Evolutionary conservation across 2,888 invertebrate genomes (phyloP).

Genomic region (Synergus laeviventris): DNA sequence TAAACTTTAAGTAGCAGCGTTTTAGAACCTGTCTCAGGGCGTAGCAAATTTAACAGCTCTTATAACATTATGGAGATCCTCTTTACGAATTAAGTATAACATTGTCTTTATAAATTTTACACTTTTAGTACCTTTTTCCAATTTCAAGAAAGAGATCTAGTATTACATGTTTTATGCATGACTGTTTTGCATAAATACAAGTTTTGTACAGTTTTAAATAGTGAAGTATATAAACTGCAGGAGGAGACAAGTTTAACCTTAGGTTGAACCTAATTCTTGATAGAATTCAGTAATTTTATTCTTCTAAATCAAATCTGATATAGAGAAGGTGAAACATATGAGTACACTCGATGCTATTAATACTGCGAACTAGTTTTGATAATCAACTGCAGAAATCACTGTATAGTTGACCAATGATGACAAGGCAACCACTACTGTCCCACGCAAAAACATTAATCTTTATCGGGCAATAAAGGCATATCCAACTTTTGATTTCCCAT

Average conservation of each 20-base stretch:
- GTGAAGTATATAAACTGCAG: too few relatives aligned
- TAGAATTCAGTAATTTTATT: background rate
- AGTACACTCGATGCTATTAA: background rate
- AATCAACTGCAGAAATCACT: slow-evolving; percentile 4
- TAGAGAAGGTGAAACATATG: background rate
- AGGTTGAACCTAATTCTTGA: background rate
- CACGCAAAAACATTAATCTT: slow-evolving; percentile 52
- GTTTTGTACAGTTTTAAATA: too few relatives aligned
- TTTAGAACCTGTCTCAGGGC: background rate
- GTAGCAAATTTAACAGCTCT: background rate
- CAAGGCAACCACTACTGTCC: slow-evolving; percentile 42
- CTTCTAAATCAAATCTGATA: background rate
- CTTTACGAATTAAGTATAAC: background rate
- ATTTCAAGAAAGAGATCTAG: background rate
- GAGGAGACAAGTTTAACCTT: too few relatives aligned
- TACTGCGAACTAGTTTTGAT: slow-evolving; percentile 6
- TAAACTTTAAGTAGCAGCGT: background rate
- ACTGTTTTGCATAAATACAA: background rate
- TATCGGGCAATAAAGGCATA: slow-evolving; percentile 58
- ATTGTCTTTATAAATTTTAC: background rate
- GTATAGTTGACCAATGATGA: slow-evolving; percentile 35
- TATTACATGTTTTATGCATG: background rate
- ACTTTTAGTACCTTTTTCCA: background rate
- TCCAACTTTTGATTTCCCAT: slow-evolving; percentile 53
- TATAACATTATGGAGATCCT: background rate